Base-by-base conservation (phyloP, 1,140 invertebrate species). In the Cotesia chilonis region DNA sequence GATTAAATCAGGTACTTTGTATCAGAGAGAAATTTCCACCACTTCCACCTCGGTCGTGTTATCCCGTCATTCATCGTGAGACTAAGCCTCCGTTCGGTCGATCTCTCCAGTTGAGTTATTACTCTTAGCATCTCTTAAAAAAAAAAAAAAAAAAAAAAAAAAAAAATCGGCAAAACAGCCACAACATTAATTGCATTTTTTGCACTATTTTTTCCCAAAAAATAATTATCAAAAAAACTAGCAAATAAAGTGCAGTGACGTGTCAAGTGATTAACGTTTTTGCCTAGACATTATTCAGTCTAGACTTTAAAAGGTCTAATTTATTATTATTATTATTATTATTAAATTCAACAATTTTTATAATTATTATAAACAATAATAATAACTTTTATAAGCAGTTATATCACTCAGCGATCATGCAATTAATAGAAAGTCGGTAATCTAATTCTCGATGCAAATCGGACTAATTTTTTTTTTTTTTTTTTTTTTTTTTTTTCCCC, bases 41-140 rank as follows among this genome's bases (percentile, higher is more conserved):
- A 35, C 17, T 60, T 60, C 59, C 6, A 20, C 9, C 28, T 6
- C 6, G 17, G 20, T 36, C 61, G 37, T 17, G n/a, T 64, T n/a
- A 3, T 20, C 38, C 55, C 70, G 61, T 65, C 70, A 71, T 65
- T 71, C 61, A 47, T 14, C 61, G 70, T 71, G 47, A 51, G 61
- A 57, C 70, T 65, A 28, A 52, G 61, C 52, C 51, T 65, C 41
- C 4, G 70, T 20, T 71, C 37, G 36, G 7, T 70, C 69, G 38
- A 12, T 7, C 47, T 35, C 12, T 17, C 37, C n/a, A 20, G 28
- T 28, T 1, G 4, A 47, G n/a, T 7, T 66, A 17, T 66, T 5
- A 36, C 1, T 51, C 14, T 35, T 38, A 28, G 28, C 28, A 28
- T 28, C 28, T 28, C 28, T 28, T 28, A 1, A 28, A 28, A 28